Conservation (phyloP, 64 coral and sea anemone genomes). For the Dendrophyllia cribrosa region DNA sequence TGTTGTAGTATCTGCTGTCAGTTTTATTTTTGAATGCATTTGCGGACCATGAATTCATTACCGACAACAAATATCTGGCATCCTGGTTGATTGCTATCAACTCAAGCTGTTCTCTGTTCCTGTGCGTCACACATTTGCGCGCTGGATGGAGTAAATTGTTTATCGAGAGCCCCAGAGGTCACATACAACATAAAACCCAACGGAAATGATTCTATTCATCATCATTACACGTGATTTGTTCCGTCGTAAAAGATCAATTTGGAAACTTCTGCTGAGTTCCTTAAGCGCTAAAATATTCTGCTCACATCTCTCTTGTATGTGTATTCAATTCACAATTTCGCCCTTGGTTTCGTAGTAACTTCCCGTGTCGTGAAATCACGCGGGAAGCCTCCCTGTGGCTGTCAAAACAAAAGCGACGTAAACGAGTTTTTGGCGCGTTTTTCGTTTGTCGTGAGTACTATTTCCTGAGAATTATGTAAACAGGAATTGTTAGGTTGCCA, state of each 20-base stretch:
- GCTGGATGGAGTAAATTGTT: neutral
- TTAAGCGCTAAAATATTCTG: neutral
- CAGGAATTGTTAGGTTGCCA: neutral
- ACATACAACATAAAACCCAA: neutral
- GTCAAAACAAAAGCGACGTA: neutral
- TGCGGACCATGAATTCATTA: neutral
- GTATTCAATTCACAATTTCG: no score
- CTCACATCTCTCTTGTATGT: neutral
- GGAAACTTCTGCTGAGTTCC: neutral
- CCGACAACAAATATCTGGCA: neutral
- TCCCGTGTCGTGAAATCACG: neutral
- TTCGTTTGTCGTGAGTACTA: neutral
- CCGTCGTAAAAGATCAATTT: neutral
- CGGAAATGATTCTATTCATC: neutral
- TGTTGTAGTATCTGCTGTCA: neutral
- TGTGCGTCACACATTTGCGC: neutral
- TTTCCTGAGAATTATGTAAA: constrained; percentile 13
- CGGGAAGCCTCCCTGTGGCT: neutral
- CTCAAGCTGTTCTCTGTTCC: neutral
- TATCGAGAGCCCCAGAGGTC: neutral
- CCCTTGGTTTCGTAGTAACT: no score
- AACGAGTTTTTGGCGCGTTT: constrained; percentile 32
- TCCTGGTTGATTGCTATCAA: constrained; percentile 10
- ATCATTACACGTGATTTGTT: neutral
- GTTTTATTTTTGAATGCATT: neutral